Conservation (phyloP, 2,113 vertebrate species). For the Trinectes maculatus region DNA sequence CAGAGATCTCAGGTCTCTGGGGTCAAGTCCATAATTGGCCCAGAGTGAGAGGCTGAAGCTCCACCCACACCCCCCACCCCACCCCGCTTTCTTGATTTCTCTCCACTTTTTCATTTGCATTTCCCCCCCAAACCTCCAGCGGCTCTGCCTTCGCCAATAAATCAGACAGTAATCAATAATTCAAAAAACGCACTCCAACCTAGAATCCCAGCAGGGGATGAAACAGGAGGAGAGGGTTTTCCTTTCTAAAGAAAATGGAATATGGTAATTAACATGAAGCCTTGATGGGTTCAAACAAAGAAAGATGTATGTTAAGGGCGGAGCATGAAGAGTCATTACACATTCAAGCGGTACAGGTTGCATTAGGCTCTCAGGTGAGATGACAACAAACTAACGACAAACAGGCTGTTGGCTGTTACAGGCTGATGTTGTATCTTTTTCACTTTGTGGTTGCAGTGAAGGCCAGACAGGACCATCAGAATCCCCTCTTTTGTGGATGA, state of each 20-base stretch:
- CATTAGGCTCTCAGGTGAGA: constrained; percentile 53
- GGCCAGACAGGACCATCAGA: constrained; percentile 41
- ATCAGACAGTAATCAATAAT: constrained; percentile 79
- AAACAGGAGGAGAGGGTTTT: constrained; percentile 4
- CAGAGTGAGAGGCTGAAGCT: constrained; percentile 44
- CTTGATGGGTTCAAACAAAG: constrained; percentile 50
- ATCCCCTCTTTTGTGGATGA: constrained; percentile 37
- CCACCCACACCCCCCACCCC: constrained; percentile 47
- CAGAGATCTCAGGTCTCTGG: constrained; percentile 52
- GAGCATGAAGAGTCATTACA: constrained; percentile 37
- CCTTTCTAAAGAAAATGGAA: neutral
- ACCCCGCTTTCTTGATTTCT: constrained; percentile 1
- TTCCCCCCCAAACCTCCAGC: constrained; percentile 45
- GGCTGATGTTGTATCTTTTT: constrained; percentile 46
- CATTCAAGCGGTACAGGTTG: constrained; percentile 55
- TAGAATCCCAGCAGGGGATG: constrained; percentile 19
- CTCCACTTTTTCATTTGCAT: constrained; percentile 38
- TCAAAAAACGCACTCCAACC: constrained; percentile 68
- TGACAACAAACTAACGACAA: constrained; percentile 38
- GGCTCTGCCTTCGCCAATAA: constrained; percentile 52
- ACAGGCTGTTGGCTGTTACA: constrained; percentile 29
- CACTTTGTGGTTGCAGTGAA: constrained; percentile 13
- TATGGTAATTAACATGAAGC: constrained; percentile 23
- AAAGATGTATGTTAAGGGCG: constrained; percentile 28
- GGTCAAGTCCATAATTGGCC: constrained; percentile 73